Conservation (phyloP, 2,888 invertebrate species). For the Periphyllus acericola region DNA sequence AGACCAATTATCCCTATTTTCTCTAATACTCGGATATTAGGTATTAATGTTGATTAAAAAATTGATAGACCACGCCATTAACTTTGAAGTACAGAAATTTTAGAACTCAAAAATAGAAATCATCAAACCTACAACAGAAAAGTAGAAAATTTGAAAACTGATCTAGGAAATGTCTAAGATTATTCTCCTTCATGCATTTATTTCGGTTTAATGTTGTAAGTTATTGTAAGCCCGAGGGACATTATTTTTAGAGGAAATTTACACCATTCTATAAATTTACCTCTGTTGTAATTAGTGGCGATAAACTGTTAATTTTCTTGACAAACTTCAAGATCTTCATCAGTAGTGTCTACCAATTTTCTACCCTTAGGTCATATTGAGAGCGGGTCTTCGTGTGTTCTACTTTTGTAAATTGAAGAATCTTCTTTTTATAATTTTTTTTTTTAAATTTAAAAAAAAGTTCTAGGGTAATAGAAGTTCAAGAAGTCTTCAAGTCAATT, state of each 20-base stretch:
- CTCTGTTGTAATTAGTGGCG: conserved; percentile 60
- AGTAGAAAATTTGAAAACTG: neutral
- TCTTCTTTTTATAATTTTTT: conserved; percentile 53
- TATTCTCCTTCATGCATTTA: conserved; percentile 32
- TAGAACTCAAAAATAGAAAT: neutral
- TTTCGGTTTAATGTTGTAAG: conserved; percentile 7
- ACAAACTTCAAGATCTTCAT: conserved; percentile 62
- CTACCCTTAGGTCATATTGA: conserved; percentile 59
- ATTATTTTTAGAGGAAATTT: conserved; percentile 61
- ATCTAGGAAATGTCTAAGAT: conserved; percentile 21
- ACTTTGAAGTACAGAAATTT: neutral
- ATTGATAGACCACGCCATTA: conserved; percentile 36
- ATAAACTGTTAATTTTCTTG: conserved; percentile 61
- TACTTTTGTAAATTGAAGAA: conserved; percentile 54
- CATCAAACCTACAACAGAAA: neutral
- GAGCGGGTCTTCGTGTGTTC: conserved; percentile 58
- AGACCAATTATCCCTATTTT: neutral
- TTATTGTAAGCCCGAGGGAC: conserved; percentile 35
- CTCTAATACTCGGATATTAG: neutral
- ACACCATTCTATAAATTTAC: conserved; percentile 60
- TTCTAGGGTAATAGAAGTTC: conserved; percentile 49
- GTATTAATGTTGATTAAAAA: neutral
- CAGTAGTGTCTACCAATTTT: conserved; percentile 60
- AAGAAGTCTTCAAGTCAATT: conserved; percentile 61
- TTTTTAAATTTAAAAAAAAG: conserved; percentile 39